phyloP scores from a whole-genome alignment of 2,797 vertebrate species.

The Falco cherrug region DNA sequence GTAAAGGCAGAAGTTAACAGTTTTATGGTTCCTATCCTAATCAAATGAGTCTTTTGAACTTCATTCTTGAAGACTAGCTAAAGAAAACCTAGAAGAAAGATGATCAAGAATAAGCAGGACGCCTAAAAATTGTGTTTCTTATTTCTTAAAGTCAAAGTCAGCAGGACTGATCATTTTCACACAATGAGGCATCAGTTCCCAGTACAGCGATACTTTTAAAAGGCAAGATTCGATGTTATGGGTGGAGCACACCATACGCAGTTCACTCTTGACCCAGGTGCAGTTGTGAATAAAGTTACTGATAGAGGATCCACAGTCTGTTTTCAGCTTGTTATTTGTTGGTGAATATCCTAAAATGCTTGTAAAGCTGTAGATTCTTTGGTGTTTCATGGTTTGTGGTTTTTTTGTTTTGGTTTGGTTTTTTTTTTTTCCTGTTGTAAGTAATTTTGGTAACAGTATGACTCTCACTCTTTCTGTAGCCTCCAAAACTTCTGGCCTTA shows the following conservation, averaged over 20 bases:
- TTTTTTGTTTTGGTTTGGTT: not conserved
- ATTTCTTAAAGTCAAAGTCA: not conserved
- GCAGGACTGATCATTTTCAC: not conserved
- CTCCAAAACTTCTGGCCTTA: not conserved
- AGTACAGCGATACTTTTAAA: not conserved
- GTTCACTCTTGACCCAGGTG: not conserved
- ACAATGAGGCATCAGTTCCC: not conserved
- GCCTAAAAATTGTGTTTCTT: not conserved
- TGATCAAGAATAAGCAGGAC: not conserved
- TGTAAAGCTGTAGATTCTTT: not conserved
- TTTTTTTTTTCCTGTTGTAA: not conserved
- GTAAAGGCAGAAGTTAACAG: not conserved
- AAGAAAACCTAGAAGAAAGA: not conserved
- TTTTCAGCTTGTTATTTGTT: not conserved
- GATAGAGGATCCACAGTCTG: not conserved
- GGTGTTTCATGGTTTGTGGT: too few relatives aligned
- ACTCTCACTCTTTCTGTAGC: not conserved
- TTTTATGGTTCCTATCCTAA: not conserved
- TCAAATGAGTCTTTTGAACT: not conserved
- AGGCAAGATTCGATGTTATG: not conserved
- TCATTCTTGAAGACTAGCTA: not conserved
- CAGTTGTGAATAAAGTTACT: not conserved
- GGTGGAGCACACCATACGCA: not conserved
- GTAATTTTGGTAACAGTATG: not conserved
- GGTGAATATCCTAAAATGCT: not conserved